Evolutionary conservation across 2,888 invertebrate species (phyloP).

Genomic region (Torymus aiolomorphi): DNA sequence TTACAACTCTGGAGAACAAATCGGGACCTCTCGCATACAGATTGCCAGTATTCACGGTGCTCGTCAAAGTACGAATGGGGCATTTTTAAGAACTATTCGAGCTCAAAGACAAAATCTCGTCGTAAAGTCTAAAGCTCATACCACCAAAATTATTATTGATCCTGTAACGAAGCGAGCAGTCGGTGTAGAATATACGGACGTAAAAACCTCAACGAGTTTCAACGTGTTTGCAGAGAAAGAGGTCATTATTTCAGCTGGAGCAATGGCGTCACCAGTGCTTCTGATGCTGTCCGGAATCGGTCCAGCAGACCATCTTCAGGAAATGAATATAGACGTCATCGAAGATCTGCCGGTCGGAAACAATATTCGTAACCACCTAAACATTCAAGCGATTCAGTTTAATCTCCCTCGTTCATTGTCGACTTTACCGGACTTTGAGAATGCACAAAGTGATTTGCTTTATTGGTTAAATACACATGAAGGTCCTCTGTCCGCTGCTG

Average conservation of each 20-base stretch:
- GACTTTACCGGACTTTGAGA: background rate
- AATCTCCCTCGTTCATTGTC: background rate
- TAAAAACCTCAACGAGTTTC: background rate
- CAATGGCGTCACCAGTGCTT: slow-evolving; percentile 8
- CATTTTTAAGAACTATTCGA: slow-evolving; percentile 8
- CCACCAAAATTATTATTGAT: slow-evolving; percentile 9
- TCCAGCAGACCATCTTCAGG: background rate
- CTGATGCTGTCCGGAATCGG: background rate
- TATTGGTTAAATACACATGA: no score
- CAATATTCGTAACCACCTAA: slow-evolving; percentile 18
- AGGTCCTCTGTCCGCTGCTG: background rate
- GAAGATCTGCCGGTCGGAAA: slow-evolving; percentile 5
- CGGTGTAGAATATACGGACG: background rate
- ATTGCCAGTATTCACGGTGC: no score
- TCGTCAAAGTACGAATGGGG: no score
- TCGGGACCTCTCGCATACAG: background rate
- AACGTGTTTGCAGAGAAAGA: slow-evolving; percentile 18
- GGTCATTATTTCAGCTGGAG: slow-evolving; percentile 19
- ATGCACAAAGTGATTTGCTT: no score
- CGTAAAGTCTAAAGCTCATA: background rate
- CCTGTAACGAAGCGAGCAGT: background rate
- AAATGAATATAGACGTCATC: background rate
- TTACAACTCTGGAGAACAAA: background rate
- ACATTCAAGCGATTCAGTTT: background rate
- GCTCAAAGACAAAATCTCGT: slow-evolving; percentile 6